Evolutionary conservation across 2,888 invertebrate genomes (phyloP).

Genomic region (Lasioglossum vierecki): DNA sequence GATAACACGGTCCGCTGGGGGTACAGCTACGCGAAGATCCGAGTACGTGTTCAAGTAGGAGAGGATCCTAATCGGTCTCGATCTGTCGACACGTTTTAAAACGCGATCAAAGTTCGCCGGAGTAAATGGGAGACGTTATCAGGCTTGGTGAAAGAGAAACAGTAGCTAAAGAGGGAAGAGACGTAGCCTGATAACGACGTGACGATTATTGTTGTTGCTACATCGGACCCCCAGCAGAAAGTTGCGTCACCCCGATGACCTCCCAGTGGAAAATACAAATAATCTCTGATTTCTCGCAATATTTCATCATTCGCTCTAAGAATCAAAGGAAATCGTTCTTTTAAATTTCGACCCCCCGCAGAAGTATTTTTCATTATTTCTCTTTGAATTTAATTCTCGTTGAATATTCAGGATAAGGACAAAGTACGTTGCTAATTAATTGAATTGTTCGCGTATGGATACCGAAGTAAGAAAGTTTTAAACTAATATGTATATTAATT

Average conservation of each 20-base stretch:
- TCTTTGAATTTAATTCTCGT: background rate
- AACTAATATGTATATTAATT: background rate
- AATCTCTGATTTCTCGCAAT: slow-evolving; percentile 48
- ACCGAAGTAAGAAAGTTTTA: background rate
- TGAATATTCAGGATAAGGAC: background rate
- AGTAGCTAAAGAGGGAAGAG: background rate
- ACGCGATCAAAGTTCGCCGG: background rate
- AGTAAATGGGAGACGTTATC: slow-evolving; percentile 5
- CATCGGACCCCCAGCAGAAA: slow-evolving; percentile 76
- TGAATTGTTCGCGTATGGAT: background rate
- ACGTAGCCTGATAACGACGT: slow-evolving; percentile 43
- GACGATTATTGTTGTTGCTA: slow-evolving; percentile 66
- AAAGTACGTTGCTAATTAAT: background rate
- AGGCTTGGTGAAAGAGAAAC: background rate
- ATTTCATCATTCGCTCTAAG: background rate
- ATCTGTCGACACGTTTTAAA: slow-evolving; percentile 10
- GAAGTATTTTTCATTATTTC: background rate
- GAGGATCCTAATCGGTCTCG: background rate
- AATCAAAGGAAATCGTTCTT: background rate
- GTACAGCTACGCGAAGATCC: background rate
- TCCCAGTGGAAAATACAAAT: slow-evolving; percentile 70
- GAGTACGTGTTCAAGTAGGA: background rate
- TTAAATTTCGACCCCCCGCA: background rate
- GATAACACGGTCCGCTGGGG: slow-evolving; percentile 16
- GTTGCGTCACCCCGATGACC: slow-evolving; percentile 73